A percentile compares a stretch with the other conserved stretches of the same genome.
Evolutionary conservation across 2,888 invertebrate species (phyloP).

Genomic region (Morpho helenor): DNA sequence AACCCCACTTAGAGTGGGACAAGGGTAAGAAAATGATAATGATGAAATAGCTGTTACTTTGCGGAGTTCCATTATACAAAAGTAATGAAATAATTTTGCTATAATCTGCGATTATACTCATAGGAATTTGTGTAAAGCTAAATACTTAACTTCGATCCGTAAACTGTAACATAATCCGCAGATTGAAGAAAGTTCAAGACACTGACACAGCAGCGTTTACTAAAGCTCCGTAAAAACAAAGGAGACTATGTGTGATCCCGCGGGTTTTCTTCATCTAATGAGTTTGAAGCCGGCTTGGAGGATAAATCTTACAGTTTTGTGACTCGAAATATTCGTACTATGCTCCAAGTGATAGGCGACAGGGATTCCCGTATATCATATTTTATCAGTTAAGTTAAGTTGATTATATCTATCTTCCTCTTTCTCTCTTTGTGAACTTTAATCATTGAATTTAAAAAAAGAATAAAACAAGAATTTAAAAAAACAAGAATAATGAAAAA

Average conservation of each 20-base stretch:
- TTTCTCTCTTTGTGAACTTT: too few species aligned
- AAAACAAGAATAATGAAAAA: too few species aligned
- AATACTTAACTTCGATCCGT: not conserved
- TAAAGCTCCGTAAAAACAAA: conserved; percentile 25
- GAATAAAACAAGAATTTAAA: too few species aligned
- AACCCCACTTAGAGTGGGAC: too few species aligned
- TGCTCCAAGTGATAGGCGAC: conserved; percentile 6
- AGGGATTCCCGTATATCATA: too few species aligned
- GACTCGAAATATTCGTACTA: conserved; percentile 39
- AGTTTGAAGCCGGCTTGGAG: conserved; percentile 52
- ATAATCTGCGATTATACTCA: not conserved
- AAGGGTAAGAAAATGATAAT: too few species aligned
- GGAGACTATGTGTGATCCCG: conserved; percentile 46
- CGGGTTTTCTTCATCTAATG: conserved; percentile 53
- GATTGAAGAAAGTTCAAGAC: conserved; percentile 12
- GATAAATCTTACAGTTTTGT: conserved; percentile 63
- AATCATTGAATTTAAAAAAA: too few species aligned
- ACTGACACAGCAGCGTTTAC: conserved; percentile 15
- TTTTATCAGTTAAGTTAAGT: too few species aligned
- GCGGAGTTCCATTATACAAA: too few species aligned
- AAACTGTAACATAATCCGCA: conserved; percentile 7
- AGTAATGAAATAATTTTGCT: too few species aligned
- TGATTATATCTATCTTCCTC: too few species aligned
- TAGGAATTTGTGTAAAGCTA: not conserved
- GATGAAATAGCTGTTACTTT: too few species aligned